Percentiles rank a stretch among this genome's conserved stretches.
These are phyloP conservation scores for Ammodytes dubius DNA, from an alignment of 2,113 vertebrate genomes.

Conservation along the genomic window DNA sequence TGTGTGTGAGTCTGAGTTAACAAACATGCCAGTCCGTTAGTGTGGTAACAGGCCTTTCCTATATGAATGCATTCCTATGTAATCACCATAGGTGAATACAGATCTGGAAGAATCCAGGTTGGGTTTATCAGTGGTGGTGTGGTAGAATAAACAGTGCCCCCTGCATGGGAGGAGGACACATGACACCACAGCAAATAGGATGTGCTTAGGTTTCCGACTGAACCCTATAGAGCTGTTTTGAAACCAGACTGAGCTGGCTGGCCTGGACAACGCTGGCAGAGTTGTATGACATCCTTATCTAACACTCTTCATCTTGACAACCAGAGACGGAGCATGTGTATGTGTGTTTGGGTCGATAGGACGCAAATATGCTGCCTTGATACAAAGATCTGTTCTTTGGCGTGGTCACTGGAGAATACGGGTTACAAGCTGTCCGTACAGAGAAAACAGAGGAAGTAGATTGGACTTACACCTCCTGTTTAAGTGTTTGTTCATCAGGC, in stretches of 20 bases:
- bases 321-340: constrained; percentile 31
- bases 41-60: constrained; percentile 28
- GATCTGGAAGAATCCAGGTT: constrained; percentile 41
- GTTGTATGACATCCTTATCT: constrained; percentile 42
- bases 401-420: constrained; percentile 71
- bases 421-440: constrained; percentile 40
- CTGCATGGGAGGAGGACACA: constrained; percentile 10
- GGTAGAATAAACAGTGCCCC: constrained; percentile 7
- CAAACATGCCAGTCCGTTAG: neutral
- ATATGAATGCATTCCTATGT: neutral
- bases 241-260: neutral
- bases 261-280: constrained; percentile 23
- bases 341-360: constrained; percentile 37
- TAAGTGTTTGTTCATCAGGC: constrained; percentile 54
- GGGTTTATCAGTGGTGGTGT: neutral
- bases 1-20: constrained; percentile 35
- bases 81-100: constrained; percentile 8
- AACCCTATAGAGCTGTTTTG: neutral
- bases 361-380: constrained; percentile 62
- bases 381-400: constrained; percentile 80
- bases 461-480: constrained; percentile 38
- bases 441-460: constrained; percentile 51
- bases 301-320: constrained; percentile 43
- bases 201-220: constrained; percentile 29
- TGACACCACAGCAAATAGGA: constrained; percentile 11